Evolutionary conservation across 1,140 invertebrate genomes (phyloP).

Genomic region (Heterodera schachtii): DNA sequence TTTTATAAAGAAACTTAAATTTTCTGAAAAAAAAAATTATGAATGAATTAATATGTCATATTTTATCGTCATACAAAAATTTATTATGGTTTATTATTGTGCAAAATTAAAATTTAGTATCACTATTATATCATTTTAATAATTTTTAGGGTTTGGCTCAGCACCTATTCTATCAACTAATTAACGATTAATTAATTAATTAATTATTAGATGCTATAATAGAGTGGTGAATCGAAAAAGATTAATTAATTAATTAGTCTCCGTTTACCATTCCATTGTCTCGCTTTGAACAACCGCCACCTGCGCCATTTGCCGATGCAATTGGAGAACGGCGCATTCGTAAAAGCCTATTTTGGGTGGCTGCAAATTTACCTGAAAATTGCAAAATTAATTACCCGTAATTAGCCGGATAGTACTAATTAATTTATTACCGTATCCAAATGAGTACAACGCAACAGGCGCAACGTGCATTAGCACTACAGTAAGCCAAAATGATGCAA

Average conservation of each 20-base stretch:
- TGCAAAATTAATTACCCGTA: constrained; percentile 23
- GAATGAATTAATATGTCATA: too few relatives aligned
- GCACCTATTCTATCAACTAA: too few relatives aligned
- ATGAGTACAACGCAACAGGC: constrained; percentile 58
- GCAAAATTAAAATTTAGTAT: too few relatives aligned
- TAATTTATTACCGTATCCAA: constrained; percentile 60
- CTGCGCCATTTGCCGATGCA: not conserved
- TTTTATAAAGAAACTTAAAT: too few relatives aligned
- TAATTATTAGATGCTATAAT: too few relatives aligned
- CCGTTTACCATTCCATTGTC: constrained; percentile 21
- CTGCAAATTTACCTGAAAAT: constrained; percentile 12
- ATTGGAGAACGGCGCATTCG: not conserved
- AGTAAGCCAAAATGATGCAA: constrained; percentile 48
- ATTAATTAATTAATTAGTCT: not conserved
- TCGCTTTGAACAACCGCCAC: constrained; percentile 21
- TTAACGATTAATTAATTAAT: not conserved
- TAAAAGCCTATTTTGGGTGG: constrained; percentile 1
- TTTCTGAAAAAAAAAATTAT: too few relatives aligned
- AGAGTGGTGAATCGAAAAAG: too few relatives aligned
- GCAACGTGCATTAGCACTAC: constrained; percentile 53
- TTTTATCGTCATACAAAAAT: too few relatives aligned
- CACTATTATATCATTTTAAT: too few relatives aligned
- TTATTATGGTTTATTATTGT: too few relatives aligned
- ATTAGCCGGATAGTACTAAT: too few relatives aligned
- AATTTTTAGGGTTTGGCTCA: too few relatives aligned